Conservation (phyloP, 2,113 vertebrate species). For the Toxostoma redivivum region DNA sequence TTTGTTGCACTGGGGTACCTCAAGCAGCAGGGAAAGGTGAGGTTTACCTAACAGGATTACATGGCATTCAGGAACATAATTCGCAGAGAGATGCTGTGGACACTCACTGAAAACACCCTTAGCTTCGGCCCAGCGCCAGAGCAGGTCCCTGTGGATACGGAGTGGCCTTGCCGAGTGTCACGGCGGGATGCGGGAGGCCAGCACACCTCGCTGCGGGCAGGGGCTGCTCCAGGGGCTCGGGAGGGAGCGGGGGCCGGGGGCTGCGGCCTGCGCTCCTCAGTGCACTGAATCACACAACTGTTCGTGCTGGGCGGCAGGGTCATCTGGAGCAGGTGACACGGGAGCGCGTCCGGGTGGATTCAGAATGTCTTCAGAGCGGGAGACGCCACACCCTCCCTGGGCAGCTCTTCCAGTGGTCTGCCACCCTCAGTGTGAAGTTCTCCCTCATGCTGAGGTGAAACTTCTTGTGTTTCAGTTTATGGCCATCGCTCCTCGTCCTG, state of each 20-base stretch:
- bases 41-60: neutral
- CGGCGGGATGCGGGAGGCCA: neutral
- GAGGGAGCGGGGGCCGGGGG: neutral
- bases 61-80: neutral
- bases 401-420: neutral
- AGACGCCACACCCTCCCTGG: neutral
- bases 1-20: neutral
- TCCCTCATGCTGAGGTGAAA: neutral
- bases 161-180: fast-evolving
- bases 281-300: fast-evolving
- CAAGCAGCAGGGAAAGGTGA: neutral
- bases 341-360: neutral
- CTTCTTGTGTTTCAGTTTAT: neutral
- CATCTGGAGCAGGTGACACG: neutral
- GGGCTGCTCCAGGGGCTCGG: neutral
- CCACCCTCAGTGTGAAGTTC: neutral
- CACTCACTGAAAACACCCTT: neutral
- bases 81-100: neutral
- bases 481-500: neutral
- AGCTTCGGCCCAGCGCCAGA: fast-evolving
- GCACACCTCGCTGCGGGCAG: fast-evolving
- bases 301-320: neutral
- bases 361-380: neutral
- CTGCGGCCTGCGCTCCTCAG: neutral
- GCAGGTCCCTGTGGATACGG: neutral